Percentiles rank a stretch among this genome's conserved stretches.
Conservation (phyloP, 1,140 invertebrate genomes). For the Aphaenogaster ashmeadi region DNA sequence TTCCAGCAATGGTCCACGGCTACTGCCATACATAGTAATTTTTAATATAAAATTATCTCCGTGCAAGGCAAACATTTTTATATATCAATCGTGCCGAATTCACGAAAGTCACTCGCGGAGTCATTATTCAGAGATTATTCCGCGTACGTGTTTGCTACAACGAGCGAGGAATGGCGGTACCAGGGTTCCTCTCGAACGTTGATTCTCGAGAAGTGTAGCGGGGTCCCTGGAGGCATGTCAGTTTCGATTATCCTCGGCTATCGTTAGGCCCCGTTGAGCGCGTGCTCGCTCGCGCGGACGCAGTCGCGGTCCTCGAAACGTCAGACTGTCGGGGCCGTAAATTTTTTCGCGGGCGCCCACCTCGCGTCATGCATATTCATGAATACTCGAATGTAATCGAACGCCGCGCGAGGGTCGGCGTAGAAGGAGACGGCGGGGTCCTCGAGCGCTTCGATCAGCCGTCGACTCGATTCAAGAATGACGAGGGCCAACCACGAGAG, state of each 20-base stretch:
- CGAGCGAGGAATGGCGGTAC: not conserved
- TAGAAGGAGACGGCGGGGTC: constrained; percentile 35
- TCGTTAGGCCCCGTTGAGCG: constrained; percentile 62
- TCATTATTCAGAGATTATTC: not conserved
- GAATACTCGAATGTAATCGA: constrained; percentile 67
- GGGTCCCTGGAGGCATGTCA: constrained; percentile 70
- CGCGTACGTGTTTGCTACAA: not conserved
- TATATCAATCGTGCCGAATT: not conserved
- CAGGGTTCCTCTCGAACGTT: constrained; percentile 34
- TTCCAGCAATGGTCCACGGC: no score
- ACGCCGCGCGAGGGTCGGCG: constrained; percentile 21
- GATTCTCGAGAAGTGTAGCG: constrained; percentile 65
- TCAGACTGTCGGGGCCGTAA: constrained; percentile 75
- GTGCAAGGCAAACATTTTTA: not conserved
- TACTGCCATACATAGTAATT: no score
- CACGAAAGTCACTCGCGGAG: not conserved
- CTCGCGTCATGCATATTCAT: constrained; percentile 79
- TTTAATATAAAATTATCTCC: no score
- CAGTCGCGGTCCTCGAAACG: constrained; percentile 73
- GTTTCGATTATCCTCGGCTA: constrained; percentile 68
- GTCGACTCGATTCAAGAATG: constrained; percentile 69
- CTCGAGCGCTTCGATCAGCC: constrained; percentile 69
- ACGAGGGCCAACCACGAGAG: constrained; percentile 58
- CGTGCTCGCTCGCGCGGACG: constrained; percentile 44
- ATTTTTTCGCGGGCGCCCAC: constrained; percentile 74